Evolutionary conservation across 2,888 invertebrate species (phyloP).

Genomic region (Meteorus colon): DNA sequence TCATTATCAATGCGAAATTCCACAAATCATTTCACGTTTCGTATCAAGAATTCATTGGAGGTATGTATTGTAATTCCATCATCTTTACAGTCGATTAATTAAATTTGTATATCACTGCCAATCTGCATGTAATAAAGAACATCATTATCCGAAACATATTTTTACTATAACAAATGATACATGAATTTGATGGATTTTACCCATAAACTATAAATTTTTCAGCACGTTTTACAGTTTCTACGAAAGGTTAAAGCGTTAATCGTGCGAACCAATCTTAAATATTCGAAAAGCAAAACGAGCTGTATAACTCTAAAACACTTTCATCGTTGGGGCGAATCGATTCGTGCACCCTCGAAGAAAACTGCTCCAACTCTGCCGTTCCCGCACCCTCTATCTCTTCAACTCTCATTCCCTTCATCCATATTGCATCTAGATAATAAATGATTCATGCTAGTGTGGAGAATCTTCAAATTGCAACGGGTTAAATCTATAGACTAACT

Average conservation of each 20-base stretch:
- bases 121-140: not conserved
- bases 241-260: conserved; percentile 15
- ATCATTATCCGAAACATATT: not conserved
- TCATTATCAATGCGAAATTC: not conserved
- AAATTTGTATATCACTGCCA: too few relatives aligned
- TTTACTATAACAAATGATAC: not conserved
- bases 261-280: conserved; percentile 24
- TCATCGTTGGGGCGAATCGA: conserved; percentile 21
- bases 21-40: too few relatives aligned
- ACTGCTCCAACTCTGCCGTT: conserved; percentile 14
- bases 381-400: not conserved
- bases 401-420: not conserved
- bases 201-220: conserved; percentile 8
- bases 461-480: conserved; percentile 15
- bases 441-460: conserved; percentile 30
- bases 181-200: not conserved
- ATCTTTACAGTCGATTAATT: too few relatives aligned
- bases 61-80: too few relatives aligned
- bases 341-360: conserved; percentile 6
- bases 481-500: conserved; percentile 20
- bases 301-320: conserved; percentile 19
- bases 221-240: conserved; percentile 15
- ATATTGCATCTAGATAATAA: conserved; percentile 20
- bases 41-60: too few relatives aligned
- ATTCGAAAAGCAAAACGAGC: conserved; percentile 18